phyloP scores from a whole-genome alignment of 2,888 invertebrate species.

The Petrophora chlorosata region DNA sequence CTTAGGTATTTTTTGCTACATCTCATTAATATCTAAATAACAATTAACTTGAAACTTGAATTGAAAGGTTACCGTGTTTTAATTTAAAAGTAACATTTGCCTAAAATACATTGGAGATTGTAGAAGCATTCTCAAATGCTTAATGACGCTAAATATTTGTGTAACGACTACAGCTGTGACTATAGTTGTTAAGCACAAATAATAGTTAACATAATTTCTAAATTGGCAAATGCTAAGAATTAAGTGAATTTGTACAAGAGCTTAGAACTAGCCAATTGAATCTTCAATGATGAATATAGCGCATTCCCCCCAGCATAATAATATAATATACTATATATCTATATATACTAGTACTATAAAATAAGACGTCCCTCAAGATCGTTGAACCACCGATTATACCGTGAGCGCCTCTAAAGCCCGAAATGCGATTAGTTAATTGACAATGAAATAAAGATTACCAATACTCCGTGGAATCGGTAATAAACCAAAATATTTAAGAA shows the following conservation, averaged over 20 bases:
- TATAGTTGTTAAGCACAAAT: too few species aligned
- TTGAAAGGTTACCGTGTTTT: too few species aligned
- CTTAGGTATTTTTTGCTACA: too few species aligned
- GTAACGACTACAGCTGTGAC: too few species aligned
- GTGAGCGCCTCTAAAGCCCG: conserved; percentile 35
- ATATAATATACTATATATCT: too few species aligned
- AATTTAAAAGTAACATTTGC: too few species aligned
- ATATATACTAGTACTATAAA: too few species aligned
- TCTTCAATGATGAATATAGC: conserved; percentile 30
- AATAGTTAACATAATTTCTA: conserved; percentile 4
- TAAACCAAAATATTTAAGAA: conserved; percentile 51
- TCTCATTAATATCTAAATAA: too few species aligned
- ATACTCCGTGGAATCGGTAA: conserved; percentile 65
- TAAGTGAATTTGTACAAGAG: neutral
- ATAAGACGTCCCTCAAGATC: conserved; percentile 31
- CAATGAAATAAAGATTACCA: conserved; percentile 46
- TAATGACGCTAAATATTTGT: too few species aligned
- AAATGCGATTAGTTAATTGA: conserved; percentile 49
- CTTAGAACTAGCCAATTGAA: conserved; percentile 13
- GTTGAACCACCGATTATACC: conserved; percentile 41
- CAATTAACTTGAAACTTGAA: too few species aligned
- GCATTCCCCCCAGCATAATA: conserved; percentile 14
- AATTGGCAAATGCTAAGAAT: neutral
- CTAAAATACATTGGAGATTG: too few species aligned
- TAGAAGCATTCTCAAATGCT: too few species aligned